Base-by-base conservation (phyloP, 1,140 invertebrate genomes). In the Phthorimaea operculella region DNA sequence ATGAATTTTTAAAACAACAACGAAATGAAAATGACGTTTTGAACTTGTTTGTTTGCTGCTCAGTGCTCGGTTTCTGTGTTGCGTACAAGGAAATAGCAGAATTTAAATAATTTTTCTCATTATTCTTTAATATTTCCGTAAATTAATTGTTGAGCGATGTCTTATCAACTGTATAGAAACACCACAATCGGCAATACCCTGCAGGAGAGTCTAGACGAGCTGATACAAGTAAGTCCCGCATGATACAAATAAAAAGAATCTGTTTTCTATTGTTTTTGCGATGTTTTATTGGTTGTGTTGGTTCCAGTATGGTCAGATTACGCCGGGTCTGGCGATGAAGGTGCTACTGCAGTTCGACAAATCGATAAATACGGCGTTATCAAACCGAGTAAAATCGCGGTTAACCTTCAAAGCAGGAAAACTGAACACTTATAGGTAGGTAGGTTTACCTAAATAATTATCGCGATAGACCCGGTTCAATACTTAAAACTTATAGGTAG, bases 131-230 rank as follows among this genome's bases (percentile, higher is more conserved):
- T 1, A 51, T 8, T 28, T 21, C 10, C 14, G 21, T n/a, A 8
- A 17, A 17, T 28, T 51, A 15, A 52, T 45, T 54, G 3, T 47
- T 51, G 57, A 70, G 64, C 62, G 57, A 96, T 96, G 94, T 92
- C 94, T 63, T 98, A 99, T 87, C 97, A 99, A 87, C 87, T 99
- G 14, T 99, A 99, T 80, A 91, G 98, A 83, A 98, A 98, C 74
- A 99, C 98, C 12, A 99, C 98, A 1, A 88, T 99, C 59, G 98
- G 98, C 0, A 95, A 97, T 77, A 98, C 97, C 1, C 85, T 99
- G 49, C 96, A 99, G 83, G 97, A 99, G 86, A 97, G 93, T 79
- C 87, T 84, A 18, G 81, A 82, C 17, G 79, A 82, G 72, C 62
- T 84, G 52, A 84, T 82, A 62, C 77, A 84, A 60, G 80, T 82